Evolutionary conservation across 1,140 invertebrate species (phyloP), one percentile per base, ranked within the genome.

Genomic region (Papilio helenus): DNA sequence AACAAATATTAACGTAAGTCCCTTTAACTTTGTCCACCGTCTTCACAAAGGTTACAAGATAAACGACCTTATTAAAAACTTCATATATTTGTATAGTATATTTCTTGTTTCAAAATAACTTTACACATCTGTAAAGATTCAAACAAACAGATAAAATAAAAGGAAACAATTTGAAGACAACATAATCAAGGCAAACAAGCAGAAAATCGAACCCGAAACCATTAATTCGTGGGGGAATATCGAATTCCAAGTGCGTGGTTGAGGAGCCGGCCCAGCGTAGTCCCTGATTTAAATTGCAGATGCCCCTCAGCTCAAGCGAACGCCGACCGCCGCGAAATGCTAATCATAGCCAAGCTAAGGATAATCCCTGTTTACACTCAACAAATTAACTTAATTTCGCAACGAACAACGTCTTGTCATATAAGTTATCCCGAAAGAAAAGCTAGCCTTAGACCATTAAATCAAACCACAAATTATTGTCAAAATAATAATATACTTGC

Each of bases 301-400:
- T 94, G 87, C 82, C 89, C 85, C 87, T 84, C 84, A 88, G 87
- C 86, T 83, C 12, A 34, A 26, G 23, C 86, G 90, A 89, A 86
- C 89, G 90, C 87, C 90, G 91, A 92, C 90, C 89, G 80, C 89
- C 90, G 90, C 91, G 93, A 92, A 92, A 94, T 94, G 92, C 92
- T 94, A 94, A 94, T 94, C 93, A 94, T 91, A 93, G 91, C 87
- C 92, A 92, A 94, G 93, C 90, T 86, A 90, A 92, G 93, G 92
- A 94, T 94, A 93, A 94, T 93, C 92, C 93, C 92, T 93, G 92
- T 94, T 94, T 94, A 94, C 93, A 93, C 93, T 93, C 92, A 92
- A 93, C 93, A 93, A 94, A 94, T 90, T 93, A 90, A 93, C 92
- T 94, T 94, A 93, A 94, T 93, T 94, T 94, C 85, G 84, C 84